Conservation (phyloP, 2,797 vertebrate genomes). For the Hybognathus amarus region DNA sequence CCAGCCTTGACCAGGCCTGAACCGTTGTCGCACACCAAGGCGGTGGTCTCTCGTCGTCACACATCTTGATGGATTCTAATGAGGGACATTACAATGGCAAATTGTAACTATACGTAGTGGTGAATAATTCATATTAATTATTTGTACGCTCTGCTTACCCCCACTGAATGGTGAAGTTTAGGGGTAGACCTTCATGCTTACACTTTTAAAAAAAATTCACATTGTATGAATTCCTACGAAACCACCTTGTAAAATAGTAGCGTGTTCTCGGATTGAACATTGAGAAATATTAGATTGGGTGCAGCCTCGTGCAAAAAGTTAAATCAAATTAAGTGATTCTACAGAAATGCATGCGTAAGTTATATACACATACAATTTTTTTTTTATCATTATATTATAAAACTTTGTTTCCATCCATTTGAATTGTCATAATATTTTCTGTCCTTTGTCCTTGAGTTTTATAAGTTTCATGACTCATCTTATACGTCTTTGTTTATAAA, state of each 20-base stretch:
- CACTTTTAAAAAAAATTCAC: not conserved
- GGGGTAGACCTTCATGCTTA: too few relatives aligned
- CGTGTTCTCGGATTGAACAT: not conserved
- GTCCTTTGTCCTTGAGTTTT: too few relatives aligned
- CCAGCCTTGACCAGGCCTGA: conserved; percentile 98
- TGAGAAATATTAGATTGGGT: not conserved
- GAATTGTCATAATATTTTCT: not conserved
- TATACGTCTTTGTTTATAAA: not conserved
- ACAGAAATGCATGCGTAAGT: not conserved
- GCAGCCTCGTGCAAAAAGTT: not conserved
- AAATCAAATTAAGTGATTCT: not conserved
- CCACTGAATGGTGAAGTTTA: not conserved
- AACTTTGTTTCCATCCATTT: not conserved
- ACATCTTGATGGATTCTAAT: conserved; percentile 87
- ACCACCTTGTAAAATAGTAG: not conserved
- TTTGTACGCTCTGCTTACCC: not conserved
- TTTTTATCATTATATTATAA: too few relatives aligned
- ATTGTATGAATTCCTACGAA: too few relatives aligned
- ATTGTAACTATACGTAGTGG: not conserved
- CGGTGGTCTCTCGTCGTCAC: conserved; percentile 98
- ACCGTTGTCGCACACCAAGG: conserved; percentile 97
- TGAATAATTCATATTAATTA: not conserved
- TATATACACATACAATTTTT: not conserved
- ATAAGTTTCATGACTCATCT: not conserved
- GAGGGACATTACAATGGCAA: not conserved